phyloP scores from a whole-genome alignment of 92 coral and sea anemone genomes.

The Siderastrea siderea region DNA sequence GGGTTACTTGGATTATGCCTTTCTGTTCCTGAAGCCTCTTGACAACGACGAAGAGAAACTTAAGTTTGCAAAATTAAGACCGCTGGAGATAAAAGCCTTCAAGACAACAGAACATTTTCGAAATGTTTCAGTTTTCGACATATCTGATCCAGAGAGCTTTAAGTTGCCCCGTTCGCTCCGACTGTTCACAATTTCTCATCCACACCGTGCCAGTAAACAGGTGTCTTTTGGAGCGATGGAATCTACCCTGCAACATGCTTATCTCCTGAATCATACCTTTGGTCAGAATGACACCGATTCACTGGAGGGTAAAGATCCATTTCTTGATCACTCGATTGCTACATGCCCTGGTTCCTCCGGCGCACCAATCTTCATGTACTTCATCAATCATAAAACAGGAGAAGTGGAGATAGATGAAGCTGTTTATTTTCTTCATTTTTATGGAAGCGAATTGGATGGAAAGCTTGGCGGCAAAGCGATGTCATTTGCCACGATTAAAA shows the following conservation, averaged over 20 bases:
- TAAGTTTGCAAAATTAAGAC: slow-evolving; percentile 15
- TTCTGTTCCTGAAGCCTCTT: slow-evolving; percentile 38
- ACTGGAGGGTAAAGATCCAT: slow-evolving; percentile 3
- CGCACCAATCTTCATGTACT: slow-evolving; percentile 15
- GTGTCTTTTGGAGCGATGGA: neutral
- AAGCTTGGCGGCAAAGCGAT: slow-evolving; percentile 21
- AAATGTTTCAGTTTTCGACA: slow-evolving; percentile 45
- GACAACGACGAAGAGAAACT: slow-evolving; percentile 33
- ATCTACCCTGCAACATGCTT: neutral
- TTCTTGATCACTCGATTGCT: slow-evolving; percentile 24
- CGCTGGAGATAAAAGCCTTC: slow-evolving; percentile 37
- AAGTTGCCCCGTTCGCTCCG: slow-evolving; percentile 45
- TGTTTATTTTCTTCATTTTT: slow-evolving; percentile 26
- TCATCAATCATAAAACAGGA: slow-evolving; percentile 12
- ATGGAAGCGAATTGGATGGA: slow-evolving; percentile 27
- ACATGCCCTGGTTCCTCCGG: slow-evolving; percentile 24
- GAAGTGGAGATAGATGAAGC: slow-evolving; percentile 2
- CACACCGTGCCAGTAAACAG: slow-evolving; percentile 31
- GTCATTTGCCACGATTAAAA: slow-evolving; percentile 9
- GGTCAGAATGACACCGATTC: slow-evolving; percentile 18
- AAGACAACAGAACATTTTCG: slow-evolving; percentile 38
- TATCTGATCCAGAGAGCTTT: slow-evolving; percentile 39
- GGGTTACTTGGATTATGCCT: slow-evolving; percentile 51
- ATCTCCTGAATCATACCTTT: neutral
- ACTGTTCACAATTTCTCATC: slow-evolving; percentile 52